Conservation (phyloP, 2,113 vertebrate genomes). For the Bambusicola thoracicus region DNA sequence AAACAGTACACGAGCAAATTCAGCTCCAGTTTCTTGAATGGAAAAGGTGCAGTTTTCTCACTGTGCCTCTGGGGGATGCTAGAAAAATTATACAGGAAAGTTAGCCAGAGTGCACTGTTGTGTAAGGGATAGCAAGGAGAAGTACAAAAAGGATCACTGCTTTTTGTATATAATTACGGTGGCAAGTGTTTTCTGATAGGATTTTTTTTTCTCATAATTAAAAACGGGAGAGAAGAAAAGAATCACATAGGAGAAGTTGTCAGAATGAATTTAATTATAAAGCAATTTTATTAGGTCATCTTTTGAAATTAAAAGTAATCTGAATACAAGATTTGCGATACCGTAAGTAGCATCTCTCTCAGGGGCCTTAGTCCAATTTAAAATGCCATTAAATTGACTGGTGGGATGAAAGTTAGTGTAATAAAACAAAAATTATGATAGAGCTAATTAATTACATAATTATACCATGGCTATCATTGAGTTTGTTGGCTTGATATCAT, state of each 20-base stretch:
- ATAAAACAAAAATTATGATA: conserved; percentile 69
- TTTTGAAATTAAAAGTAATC: conserved; percentile 67
- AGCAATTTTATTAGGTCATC: conserved; percentile 70
- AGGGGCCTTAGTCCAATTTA: conserved; percentile 60
- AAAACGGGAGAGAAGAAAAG: conserved; percentile 10
- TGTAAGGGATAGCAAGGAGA: neutral
- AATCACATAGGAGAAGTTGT: conserved; percentile 17
- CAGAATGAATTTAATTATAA: conserved; percentile 63
- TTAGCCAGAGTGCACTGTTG: neutral
- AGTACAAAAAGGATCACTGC: neutral
- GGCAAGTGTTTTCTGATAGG: conserved; percentile 21
- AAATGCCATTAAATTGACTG: conserved; percentile 66
- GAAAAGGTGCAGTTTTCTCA: neutral
- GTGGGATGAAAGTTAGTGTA: conserved; percentile 59
- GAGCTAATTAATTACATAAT: conserved; percentile 67
- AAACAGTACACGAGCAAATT: neutral
- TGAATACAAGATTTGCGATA: conserved; percentile 53
- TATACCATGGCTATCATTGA: conserved; percentile 27
- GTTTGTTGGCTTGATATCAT: conserved; percentile 13
- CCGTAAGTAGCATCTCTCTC: conserved; percentile 49
- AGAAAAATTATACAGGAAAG: neutral
- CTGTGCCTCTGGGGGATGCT: neutral
- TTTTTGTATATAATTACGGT: neutral
- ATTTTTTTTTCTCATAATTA: conserved; percentile 35
- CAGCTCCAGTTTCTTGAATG: neutral